Base-by-base conservation (phyloP, 2,113 vertebrate species). In the Megaleporinus macrocephalus region DNA sequence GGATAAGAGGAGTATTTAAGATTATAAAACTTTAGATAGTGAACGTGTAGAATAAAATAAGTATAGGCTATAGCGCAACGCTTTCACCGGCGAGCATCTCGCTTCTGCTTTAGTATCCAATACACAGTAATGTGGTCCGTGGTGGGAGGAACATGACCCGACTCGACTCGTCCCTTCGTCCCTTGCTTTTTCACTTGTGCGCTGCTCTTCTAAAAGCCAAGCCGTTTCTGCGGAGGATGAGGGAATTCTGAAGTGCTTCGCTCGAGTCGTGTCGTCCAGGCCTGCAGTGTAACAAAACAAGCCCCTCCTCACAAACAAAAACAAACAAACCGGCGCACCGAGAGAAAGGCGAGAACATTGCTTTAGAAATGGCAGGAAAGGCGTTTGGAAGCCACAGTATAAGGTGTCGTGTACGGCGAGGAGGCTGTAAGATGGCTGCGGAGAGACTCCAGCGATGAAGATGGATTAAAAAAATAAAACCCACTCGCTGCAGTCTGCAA, bases 91-190 rank as follows among this genome's bases (percentile, higher is more conserved):
- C 68, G 83, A 80, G 79, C 85, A 85, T 86, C 69, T 85, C 88
- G 89, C 88, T 89, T 92, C 89, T 81, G 80, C 44, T 89, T 90
- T 87, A 92, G 89, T 84, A 75, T 83, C 79, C 73, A 80, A 63
- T 81, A 89, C 92, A 94, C 94, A 94, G 94, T 94, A 93, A 85
- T 90, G 90, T 93, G 94, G 94, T 94, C 93, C 83, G 90, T 87
- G 86, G 90, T 91, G 89, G 88, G 78, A 87, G 73, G 89, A 88
- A 88, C 83, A 75, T 87, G 90, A 90, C 69, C 86, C 72, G 90
- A 3, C 61, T 81, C 82, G 49, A 84, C 88, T 86, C 74, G 90
- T 88, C 88, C 41, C 41, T 44, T 44, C 10, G 90, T 89, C 87
- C 55, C 57, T 26, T 27, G 70, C 33, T 76, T 85, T 72, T 57